These are phyloP conservation scores for Macrophya alboannulata DNA, from an alignment of 2,888 invertebrate genomes.

Conservation along the genomic window DNA sequence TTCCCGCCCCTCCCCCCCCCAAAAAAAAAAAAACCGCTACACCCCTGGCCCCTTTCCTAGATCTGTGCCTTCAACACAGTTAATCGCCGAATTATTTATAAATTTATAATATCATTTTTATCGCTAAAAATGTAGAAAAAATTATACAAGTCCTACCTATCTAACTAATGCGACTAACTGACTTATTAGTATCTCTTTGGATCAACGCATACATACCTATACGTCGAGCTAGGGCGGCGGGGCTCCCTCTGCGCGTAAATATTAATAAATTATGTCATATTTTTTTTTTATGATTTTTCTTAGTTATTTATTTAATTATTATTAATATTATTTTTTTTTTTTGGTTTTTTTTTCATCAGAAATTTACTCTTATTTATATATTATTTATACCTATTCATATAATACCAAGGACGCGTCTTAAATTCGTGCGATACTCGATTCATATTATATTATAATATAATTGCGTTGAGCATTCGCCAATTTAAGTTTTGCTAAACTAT, in stretches of 20 bases:
- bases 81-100: slow-evolving; percentile 54
- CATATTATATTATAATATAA: neutral
- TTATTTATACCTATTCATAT: slow-evolving; percentile 45
- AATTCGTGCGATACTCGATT: slow-evolving; percentile 70
- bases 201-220: slow-evolving; percentile 57
- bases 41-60: slow-evolving; percentile 66
- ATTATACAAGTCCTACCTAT: slow-evolving; percentile 71
- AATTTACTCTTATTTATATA: slow-evolving; percentile 52
- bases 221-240: slow-evolving; percentile 60
- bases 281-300: slow-evolving; percentile 57
- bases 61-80: slow-evolving; percentile 54
- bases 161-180: slow-evolving; percentile 64
- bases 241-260: slow-evolving; percentile 72
- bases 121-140: slow-evolving; percentile 76
- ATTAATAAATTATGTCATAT: slow-evolving; percentile 16
- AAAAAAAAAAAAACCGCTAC: slow-evolving; percentile 59
- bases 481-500: neutral
- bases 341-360: slow-evolving; percentile 63
- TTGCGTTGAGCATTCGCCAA: slow-evolving; percentile 45
- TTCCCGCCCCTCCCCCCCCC: slow-evolving; percentile 60
- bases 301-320: slow-evolving; percentile 63
- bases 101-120: slow-evolving; percentile 53
- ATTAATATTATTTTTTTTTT: slow-evolving; percentile 67
- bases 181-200: slow-evolving; percentile 52
- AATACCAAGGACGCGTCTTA: slow-evolving; percentile 65